Conservation (phyloP, 2,888 invertebrate genomes). For the Dioctria rufipes region DNA sequence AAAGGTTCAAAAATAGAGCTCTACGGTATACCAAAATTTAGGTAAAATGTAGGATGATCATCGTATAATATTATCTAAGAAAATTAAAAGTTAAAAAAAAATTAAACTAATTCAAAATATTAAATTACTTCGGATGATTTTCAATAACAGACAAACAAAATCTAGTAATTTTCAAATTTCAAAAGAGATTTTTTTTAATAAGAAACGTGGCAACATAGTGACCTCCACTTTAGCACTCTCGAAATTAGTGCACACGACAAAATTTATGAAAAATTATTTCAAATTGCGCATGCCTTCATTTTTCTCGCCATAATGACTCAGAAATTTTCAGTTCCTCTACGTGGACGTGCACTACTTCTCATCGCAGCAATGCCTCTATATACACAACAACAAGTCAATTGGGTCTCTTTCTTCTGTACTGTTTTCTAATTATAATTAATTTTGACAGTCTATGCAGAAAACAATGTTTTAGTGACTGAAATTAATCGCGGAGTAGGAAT, state of each 20-base stretch:
- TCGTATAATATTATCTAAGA: too few relatives aligned
- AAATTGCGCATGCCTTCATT: conserved; percentile 62
- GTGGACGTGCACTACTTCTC: neutral
- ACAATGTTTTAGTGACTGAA: neutral
- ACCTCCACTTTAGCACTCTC: conserved; percentile 9
- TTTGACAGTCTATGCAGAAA: neutral
- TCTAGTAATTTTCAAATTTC: too few relatives aligned
- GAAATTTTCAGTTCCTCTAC: conserved; percentile 37
- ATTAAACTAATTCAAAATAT: too few relatives aligned
- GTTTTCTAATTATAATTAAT: conserved; percentile 37
- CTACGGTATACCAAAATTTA: too few relatives aligned
- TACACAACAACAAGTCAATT: neutral
- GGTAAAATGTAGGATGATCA: too few relatives aligned
- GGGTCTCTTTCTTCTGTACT: neutral
- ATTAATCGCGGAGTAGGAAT: neutral
- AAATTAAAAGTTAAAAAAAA: too few relatives aligned
- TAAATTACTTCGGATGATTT: too few relatives aligned
- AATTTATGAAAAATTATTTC: neutral
- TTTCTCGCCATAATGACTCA: conserved; percentile 53
- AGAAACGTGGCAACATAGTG: conserved; percentile 32
- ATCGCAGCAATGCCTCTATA: neutral
- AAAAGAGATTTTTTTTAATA: too few relatives aligned
- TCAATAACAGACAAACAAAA: too few relatives aligned
- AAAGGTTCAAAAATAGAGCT: too few relatives aligned
- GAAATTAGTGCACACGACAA: conserved; percentile 25